These are phyloP conservation scores for Holacanthus passer DNA, from an alignment of 2,113 vertebrate species.

Conservation along the genomic window DNA sequence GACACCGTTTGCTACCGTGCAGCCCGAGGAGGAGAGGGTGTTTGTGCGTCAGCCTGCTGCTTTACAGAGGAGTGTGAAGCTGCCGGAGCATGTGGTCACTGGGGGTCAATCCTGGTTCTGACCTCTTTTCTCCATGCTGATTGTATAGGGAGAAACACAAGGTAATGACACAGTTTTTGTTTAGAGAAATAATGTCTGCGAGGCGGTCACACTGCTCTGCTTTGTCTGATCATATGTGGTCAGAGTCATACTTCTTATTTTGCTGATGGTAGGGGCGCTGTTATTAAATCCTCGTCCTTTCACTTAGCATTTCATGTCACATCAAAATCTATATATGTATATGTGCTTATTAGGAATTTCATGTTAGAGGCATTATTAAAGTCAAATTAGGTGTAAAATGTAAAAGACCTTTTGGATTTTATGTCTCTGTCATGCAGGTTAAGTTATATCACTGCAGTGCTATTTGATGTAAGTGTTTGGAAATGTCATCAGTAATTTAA, in stretches of 20 bases:
- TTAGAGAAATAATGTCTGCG: neutral
- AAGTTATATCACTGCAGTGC: neutral
- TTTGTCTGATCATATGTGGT: constrained; percentile 9
- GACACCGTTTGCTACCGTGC: neutral
- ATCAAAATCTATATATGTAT: too few species aligned
- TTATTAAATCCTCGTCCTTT: neutral
- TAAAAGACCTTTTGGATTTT: neutral
- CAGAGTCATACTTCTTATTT: neutral
- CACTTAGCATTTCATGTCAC: neutral
- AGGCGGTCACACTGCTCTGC: neutral
- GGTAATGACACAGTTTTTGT: constrained; percentile 46
- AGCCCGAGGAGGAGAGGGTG: neutral
- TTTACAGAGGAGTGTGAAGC: constrained; percentile 28
- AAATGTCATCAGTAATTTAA: neutral
- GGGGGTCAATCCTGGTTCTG: neutral
- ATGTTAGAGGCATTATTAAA: neutral
- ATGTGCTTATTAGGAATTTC: neutral
- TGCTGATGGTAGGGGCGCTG: neutral
- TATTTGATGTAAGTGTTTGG: neutral
- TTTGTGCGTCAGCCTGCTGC: too few species aligned
- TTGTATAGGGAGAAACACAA: constrained; percentile 12
- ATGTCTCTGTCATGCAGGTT: neutral
- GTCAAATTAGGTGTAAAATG: neutral
- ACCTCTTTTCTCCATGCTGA: constrained; percentile 5
- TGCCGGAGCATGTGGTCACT: neutral